Base-by-base conservation (phyloP, 2,888 invertebrate species). In the Xestia ashworthii region DNA sequence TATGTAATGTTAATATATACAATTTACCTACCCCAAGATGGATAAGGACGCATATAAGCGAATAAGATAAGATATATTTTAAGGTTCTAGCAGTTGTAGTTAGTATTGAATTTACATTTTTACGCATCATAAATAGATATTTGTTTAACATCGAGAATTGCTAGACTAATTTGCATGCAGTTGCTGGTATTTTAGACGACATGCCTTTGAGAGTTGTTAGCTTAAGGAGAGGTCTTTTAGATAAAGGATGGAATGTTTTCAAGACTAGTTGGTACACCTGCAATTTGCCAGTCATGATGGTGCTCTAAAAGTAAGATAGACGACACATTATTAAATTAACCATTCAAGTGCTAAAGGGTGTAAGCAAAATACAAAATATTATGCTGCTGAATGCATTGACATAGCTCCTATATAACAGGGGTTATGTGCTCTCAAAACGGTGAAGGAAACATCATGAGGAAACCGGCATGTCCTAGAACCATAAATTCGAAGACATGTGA, bases 1-100 rank as follows among this genome's bases (percentile, higher is more conserved):
- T 74, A 81, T 81, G 70, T 81, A 84, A 73, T 71, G 38, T 14
- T 68, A 85, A 83, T 81, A 66, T 82, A 77, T 85, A 50, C 86
- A 77, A 77, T 72, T 53, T 85, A 85, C 82, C 67, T 74, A 83
- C 86, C 77, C 86, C 48, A 32, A 38, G 38, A 60, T 67, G 41
- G 74, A 76, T 81, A 85, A 72, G 50, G 8, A 12, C 12, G 50
- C 16, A 58, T 81, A 74, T 68, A 81, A 80, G 53, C 68, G 58
- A 46, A 32, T 38, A 44, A 0, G 74, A 73, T 77, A 76, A 82
- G 75, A 81, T 81, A 70, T 9, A 6, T 48, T 38, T 71, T 60
- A 46, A 80, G 14, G 67, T 58, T 50, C 41, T 8, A 38, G 44
- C 48, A 38, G 60, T 19, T 4, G 58, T 64, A 69, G 77, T 80